Base-by-base conservation (phyloP, 1,140 invertebrate species). In the Euura lappo region DNA sequence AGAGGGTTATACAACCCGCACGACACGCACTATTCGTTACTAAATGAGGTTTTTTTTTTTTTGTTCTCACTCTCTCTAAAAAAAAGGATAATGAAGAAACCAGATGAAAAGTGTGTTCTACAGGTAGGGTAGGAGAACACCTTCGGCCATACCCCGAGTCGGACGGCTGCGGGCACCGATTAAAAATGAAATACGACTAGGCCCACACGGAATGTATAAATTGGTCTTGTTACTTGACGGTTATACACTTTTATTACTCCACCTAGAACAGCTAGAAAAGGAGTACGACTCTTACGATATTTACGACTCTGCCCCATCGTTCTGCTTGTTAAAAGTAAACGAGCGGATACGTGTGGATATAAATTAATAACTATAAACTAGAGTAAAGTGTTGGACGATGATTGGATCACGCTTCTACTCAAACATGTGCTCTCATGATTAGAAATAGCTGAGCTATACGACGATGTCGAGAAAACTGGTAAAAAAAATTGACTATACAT, bases 131-230 rank as follows among this genome's bases (percentile, higher is more conserved):
- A 60, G 13, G 51, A 60, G 51, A 60, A 60, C 51, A 60, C 51
- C 51, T 60, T 60, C 3, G 51, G 51, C 28, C 28, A 28, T 60
- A 60, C 13, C 51, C 51, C 6, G 3, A n/a, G 51, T 28, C 28
- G 28, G 28, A 5, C 51, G 13, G 3, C 51, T 60, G 51, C 51
- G 51, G 51, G 51, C 51, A 8, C 8, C 51, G 51, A 60, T 60
- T 60, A 60, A 60, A 60, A 60, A 60, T 60, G 51, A 60, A 60
- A 60, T 60, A 60, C 51, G 51, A 60, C 51, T 60, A n/a, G 51
- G 51, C 51, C 51, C 13, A 60, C 51, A 60, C 51, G 51, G 51
- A 60, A 60, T 60, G 51, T 60, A 60, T 60, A 60, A 60, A 60
- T 60, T 60, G 51, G 51, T 60, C 51, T 60, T n/a, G 51, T 60